Evolutionary conservation across 2,113 vertebrate species (phyloP), one percentile per base, ranked within the genome.

Genomic region (Phodopus roborovskii): DNA sequence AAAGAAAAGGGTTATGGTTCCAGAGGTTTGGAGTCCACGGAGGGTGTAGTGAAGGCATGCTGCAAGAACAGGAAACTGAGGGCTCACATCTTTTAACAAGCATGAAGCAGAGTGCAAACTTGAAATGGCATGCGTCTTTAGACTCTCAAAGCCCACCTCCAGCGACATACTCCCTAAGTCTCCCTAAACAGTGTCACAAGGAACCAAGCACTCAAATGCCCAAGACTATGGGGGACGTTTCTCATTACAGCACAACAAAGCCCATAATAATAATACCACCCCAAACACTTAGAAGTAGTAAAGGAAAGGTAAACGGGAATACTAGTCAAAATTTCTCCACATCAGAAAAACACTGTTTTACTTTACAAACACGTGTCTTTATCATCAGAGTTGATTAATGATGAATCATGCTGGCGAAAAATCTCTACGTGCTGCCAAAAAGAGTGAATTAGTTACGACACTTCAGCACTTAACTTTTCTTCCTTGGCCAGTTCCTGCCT

Each of bases 401-500:
- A 36, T 56, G 48, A 30, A 30, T 81, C 71, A n/a, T 22, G 15
- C 30, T 45, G 58, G 13, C 22, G 24, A 92, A 84, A 91, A 70
- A 66, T 53, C 60, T 60, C 81, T 60, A 58, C 33, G 62, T 83
- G 56, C 6, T 60, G 24, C 53, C 42, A 26, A 93, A 74, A 87
- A 26, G 20, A 8, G 1, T 26, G 7, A 71, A 71, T 78, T 39
- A 87, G 39, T 71, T 79, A 58, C 45, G 66, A n/a, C 12, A 26
- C 60, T 74, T 82, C 74, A 83, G 88, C 93, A 96, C 96, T 97
- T 98, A 99, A 99, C 98, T 99, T 99, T 98, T 99, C 99, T 97
- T 99, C 99, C 97, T 98, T 98, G 90, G 98, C 99, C 91, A 99
- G 97, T 42, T 99, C 99, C 95, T 99, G 99, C 70, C 98, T 99